Base-by-base conservation (phyloP, 1,140 invertebrate genomes). In the Samia ricini region DNA sequence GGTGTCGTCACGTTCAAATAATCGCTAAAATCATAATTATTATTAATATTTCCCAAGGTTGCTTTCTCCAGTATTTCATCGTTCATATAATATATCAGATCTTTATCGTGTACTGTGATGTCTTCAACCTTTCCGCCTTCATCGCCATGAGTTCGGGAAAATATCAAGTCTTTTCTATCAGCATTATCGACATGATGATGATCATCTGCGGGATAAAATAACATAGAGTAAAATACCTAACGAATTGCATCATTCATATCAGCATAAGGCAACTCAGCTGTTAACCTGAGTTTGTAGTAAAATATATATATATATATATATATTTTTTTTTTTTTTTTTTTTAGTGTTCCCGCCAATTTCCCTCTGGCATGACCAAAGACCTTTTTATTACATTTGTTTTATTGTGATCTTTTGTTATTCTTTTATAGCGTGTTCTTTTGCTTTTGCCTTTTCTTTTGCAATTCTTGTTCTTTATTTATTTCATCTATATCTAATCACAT, bases 81-180 rank as follows among this genome's bases (percentile, higher is more conserved):
- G 12, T 67, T 63, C n/a, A 70, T 5, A 42, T 67, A 67, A 49
- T 69, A 70, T 2, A 63, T 54, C 23, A 65, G 55, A 22, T 65
- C 62, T 10, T 64, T 52, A 10, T 57, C 52, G 7, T 49, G 62
- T 3, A 61, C 63, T 5, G n/a, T 42, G 0, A 23, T 18, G 5
- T 20, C 12, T 15, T 15, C 4, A 19, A 21, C n/a, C 12, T 57
- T 12, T 18, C 21, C 49, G 21, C 56, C 57, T 51, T 56, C 26
- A 56, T 24, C 18, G 0, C 20, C 2, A 12, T 57, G n/a, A 36
- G 56, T 10, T 33, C 18, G n/a, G 8, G 56, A 20, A 18, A n/a
- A 20, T 20, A 42, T 20, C 10, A 33, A 6, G 33, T 19, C 3
- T 7, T 33, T 36, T 57, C 7, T 10, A 4, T 36, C 19, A 36